phyloP scores from a whole-genome alignment of 2,113 vertebrate genomes.

The Strix aluco region DNA sequence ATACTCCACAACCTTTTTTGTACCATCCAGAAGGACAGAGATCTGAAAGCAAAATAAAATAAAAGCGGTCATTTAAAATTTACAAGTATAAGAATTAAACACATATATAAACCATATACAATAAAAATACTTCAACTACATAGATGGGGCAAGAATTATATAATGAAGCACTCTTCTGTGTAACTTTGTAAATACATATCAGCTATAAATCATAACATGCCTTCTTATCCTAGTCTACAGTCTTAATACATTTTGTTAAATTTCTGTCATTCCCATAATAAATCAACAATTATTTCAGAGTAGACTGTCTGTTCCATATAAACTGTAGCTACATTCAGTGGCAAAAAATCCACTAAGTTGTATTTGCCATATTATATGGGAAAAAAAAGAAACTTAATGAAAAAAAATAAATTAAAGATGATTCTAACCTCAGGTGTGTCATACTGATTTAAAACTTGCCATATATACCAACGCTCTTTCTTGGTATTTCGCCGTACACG shows the following conservation, averaged over 20 bases:
- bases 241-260: background rate
- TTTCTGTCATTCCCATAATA: background rate
- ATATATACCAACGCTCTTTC: slow-evolving; percentile 93
- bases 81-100: background rate
- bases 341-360: background rate
- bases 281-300: background rate
- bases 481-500: slow-evolving; percentile 89
- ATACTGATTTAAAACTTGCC: slow-evolving; percentile 88
- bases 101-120: background rate
- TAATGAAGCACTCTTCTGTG: background rate
- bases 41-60: slow-evolving; percentile 74
- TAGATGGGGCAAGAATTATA: background rate
- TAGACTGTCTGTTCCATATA: background rate
- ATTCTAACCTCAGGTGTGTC: slow-evolving; percentile 86
- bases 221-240: background rate
- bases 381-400: background rate
- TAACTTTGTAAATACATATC: background rate
- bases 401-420: background rate
- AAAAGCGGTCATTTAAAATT: background rate
- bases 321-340: background rate
- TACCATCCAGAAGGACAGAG: slow-evolving; percentile 87
- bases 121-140: background rate
- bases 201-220: background rate
- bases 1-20: slow-evolving; percentile 88
- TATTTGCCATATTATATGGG: background rate